Evolutionary conservation across 1,140 invertebrate species (phyloP), one percentile per base, ranked within the genome.

Genomic region (Drosophila baimaii): DNA sequence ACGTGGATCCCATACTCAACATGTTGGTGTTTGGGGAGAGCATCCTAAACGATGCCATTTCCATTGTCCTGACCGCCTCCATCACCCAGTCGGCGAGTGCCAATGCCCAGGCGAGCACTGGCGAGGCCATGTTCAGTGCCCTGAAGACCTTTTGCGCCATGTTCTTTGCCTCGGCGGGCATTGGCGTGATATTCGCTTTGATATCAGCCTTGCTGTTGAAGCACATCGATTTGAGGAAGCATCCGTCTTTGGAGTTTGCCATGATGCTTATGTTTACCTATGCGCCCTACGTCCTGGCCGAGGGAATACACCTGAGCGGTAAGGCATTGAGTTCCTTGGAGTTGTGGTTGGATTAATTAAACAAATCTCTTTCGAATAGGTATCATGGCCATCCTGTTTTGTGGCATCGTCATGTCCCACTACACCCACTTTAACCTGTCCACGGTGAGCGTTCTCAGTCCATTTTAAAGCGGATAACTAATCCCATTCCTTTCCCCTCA

Each of bases 11-110:
- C 17, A 96, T 99, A 6, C 93, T 99, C 1, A 99, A 99, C 93
- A 99, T 99, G 98, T 96, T 99, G 92, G 98, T 99, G 0, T 99
- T 99, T 94, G 98, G 98, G 29, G 99, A 99, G 92, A 98, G 97
- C 89, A 98, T 99, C 81, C 93, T 99, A 0, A 99, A 99, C 93
- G 98, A 99, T 95, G 98, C 98, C 15, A 98, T 99, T 61, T 96
- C 98, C 15, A 99, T 99, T 93, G 98, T 99, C 2, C 92, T 99
- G 8, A 99, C 98, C 2, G 98, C 97, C 77, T 98, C 97, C 3
- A 96, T 96, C 93, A 95, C 95, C 3, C 94, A 94, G 41, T 80
- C 81, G 29, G 89, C 86, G 19, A 90, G 66, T 54, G 81, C 84
- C 0, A 83, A 90, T 23, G 80, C 81, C 0, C 77, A 90, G 15